phyloP scores from a whole-genome alignment of 2,113 vertebrate genomes.

The Archilochus colubris region DNA sequence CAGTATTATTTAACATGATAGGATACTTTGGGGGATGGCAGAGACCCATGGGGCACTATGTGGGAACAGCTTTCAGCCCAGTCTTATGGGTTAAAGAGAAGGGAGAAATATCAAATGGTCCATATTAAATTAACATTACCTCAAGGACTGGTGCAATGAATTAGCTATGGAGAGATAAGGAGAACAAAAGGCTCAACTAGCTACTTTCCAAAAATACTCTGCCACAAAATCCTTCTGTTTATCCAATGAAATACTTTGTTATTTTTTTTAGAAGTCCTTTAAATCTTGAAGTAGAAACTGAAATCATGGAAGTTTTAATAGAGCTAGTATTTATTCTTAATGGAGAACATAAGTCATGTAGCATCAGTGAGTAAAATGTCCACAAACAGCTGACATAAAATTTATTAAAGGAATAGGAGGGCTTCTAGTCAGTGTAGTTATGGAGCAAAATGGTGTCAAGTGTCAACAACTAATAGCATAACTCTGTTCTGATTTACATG shows the following conservation, averaged over 20 bases:
- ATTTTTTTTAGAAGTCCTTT: background rate
- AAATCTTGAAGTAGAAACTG: background rate
- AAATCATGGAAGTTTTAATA: background rate
- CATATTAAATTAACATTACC: background rate
- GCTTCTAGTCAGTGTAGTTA: background rate
- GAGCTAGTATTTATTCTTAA: background rate
- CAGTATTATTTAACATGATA: background rate
- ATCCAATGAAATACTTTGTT: background rate
- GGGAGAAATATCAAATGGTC: background rate
- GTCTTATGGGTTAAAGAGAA: background rate
- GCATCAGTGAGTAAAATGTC: background rate
- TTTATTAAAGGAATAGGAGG: background rate
- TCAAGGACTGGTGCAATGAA: background rate
- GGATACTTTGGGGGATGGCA: background rate
- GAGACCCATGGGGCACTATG: background rate
- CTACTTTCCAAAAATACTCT: background rate
- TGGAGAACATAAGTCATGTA: background rate
- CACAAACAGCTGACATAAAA: background rate
- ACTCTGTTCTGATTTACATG: background rate
- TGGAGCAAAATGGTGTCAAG: background rate
- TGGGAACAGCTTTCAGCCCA: background rate
- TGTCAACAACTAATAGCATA: background rate
- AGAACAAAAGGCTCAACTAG: background rate
- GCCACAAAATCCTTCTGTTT: background rate
- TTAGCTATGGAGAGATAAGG: background rate